Base-by-base conservation (phyloP, 1,140 invertebrate species). In the Drosophila ogumai region DNA sequence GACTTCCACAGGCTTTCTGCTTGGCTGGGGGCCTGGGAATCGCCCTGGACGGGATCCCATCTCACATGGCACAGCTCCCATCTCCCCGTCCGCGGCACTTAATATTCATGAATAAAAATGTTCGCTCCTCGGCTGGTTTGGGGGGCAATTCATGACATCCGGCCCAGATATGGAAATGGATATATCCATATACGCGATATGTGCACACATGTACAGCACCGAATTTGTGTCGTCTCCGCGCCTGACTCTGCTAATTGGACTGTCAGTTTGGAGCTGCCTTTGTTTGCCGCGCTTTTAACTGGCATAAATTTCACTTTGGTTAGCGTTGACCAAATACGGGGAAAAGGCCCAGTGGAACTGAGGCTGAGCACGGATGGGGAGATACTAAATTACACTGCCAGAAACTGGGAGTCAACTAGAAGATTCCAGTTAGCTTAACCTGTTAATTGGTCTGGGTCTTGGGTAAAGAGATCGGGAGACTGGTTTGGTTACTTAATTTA, bases 161-260 rank as follows among this genome's bases (percentile, higher is more conserved):
- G 88, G 88, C 74, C 76, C 54, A 81, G 54, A 82, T 81, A 81
- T 75, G 50, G 56, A 82, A 78, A 74, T 75, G 50, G 57, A 73
- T 66, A 73, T 47, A 60, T 80, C 32, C 41, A 77, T 61, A 78
- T 78, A 49, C 22, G 15, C 25, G 22, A 28, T 36, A 22, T 22
- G 13, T 25, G 10, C 15, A 44, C 60, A 55, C 34, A 68, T 65
- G 40, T 50, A 49, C 31, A 31, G 58, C 9, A 1, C 43, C 58
- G n/a, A 54, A 69, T 43, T 41, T 79, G 55, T 67, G 28, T 66
- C 47, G 55, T 74, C 38, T 75, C 49, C 71, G 46, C 67, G 61
- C 65, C 82, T 72, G 75, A 77, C 77, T 79, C 69, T 91, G 84
- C 88, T 91, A 91, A 91, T 91, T 91, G 87, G 88, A 82, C 81